Conservation (phyloP, 2,113 vertebrate genomes). For the Ifrita kowaldi region DNA sequence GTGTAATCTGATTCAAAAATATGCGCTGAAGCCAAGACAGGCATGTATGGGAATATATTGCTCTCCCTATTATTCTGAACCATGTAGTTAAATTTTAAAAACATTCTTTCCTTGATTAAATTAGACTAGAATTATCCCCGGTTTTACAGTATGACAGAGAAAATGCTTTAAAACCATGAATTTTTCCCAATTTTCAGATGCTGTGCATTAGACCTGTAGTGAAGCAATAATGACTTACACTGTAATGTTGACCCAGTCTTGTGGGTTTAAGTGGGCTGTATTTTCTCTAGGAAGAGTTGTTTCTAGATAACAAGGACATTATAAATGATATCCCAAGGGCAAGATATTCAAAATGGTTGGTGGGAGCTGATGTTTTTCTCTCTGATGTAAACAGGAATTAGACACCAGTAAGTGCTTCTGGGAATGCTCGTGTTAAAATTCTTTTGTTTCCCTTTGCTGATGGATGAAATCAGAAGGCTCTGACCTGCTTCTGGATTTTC, state of each 20-base stretch:
- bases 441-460: background rate
- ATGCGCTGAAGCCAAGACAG: background rate
- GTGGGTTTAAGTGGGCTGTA: conserved; percentile 30
- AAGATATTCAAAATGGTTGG: conserved; percentile 29
- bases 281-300: conserved; percentile 30
- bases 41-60: background rate
- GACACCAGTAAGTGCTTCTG: conserved; percentile 11
- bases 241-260: conserved; percentile 32
- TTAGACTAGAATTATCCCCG: background rate
- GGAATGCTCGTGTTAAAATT: background rate
- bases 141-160: background rate
- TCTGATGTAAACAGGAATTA: conserved; percentile 44
- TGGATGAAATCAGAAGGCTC: background rate
- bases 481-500: background rate
- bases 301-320: conserved; percentile 50
- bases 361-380: conserved; percentile 18
- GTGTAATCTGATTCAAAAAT: background rate
- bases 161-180: background rate
- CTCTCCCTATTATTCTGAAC: background rate
- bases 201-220: background rate
- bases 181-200: background rate
- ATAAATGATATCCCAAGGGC: conserved; percentile 49
- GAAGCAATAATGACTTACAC: conserved; percentile 16
- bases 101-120: background rate
- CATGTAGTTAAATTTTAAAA: background rate